Base-by-base conservation (phyloP, 2,797 vertebrate genomes). In the Pampus argenteus region DNA sequence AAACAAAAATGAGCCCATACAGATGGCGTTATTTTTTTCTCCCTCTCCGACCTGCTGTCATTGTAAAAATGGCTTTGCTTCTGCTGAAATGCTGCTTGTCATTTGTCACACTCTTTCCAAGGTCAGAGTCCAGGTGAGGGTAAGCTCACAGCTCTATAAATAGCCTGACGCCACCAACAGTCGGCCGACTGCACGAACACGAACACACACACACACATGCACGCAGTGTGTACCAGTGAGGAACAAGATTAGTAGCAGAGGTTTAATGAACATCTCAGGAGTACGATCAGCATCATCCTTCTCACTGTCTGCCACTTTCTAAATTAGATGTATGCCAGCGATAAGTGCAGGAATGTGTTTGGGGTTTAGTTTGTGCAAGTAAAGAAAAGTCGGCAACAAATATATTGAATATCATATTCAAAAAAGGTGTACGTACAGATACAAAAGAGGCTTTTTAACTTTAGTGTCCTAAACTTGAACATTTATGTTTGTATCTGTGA, bases 21-120 rank as follows among this genome's bases (percentile, higher is more conserved):
- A 74, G 78, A 82, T 69, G 78, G 64, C 34, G 9, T 70, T 74
- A 40, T 84, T 73, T 66, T 38, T 29, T 40, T 23, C 22, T 31
- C 52, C 57, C 48, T 36, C 26, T 66, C 59, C 6, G 29, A 79
- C 84, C 80, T 60, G 74, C 82, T 80, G 78, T 72, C 78, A 61
- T 82, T 75, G 72, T 78, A 67, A 31, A 78, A 84, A 84, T 23
- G 76, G 71, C 73, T 57, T 6, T 15, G 72, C 79, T 74, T 71
- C 75, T 51, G 76, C 79, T 52, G 60, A 82, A 82, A 83, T 44
- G 69, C 76, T 75, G 82, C 73, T 68, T 49, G 74, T 87, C 84
- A 74, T 89, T 86, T 84, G 83, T 86, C 86, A 85, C 79, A 48
- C 66, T 78, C 62, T 69, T 70, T 61, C 66, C 89, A 90, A 91